A percentile compares a stretch with the other conserved stretches of the same genome.
Conservation (phyloP, 2,113 vertebrate species). For the Oreochromis spilurus region DNA sequence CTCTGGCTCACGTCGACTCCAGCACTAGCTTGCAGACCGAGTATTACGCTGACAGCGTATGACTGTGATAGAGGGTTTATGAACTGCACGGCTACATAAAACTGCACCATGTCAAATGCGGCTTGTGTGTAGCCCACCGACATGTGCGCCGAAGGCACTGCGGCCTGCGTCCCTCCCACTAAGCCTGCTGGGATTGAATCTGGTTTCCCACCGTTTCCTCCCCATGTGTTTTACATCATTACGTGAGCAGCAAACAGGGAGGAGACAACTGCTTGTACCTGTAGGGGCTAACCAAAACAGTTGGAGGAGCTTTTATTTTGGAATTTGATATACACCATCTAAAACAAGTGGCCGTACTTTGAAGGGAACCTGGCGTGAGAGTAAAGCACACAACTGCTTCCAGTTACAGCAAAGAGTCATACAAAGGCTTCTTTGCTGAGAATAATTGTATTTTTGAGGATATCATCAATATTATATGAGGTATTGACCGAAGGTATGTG, state of each 20-base stretch:
- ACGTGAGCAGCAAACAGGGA: slow-evolving; percentile 2
- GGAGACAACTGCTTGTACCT: slow-evolving; percentile 48
- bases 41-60: neutral
- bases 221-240: slow-evolving; percentile 64
- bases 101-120: slow-evolving; percentile 23
- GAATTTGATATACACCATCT: neutral
- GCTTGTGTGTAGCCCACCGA: slow-evolving; percentile 44
- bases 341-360: slow-evolving; percentile 9
- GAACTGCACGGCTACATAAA: slow-evolving; percentile 18
- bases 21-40: neutral
- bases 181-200: slow-evolving; percentile 38
- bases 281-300: neutral
- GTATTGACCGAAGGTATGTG: neutral
- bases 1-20: neutral
- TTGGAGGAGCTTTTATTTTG: slow-evolving; percentile 1
- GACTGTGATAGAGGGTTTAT: slow-evolving; percentile 25
- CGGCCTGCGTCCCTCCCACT: slow-evolving; percentile 36
- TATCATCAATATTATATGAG: neutral
- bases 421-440: neutral
- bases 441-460: slow-evolving; percentile 6
- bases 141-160: slow-evolving; percentile 5
- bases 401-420: slow-evolving; percentile 12
- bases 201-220: slow-evolving; percentile 63
- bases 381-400: slow-evolving; percentile 5
- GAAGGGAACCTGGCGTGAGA: neutral